Base-by-base conservation (phyloP, 2,797 vertebrate genomes). In the Denticeps clupeoides region DNA sequence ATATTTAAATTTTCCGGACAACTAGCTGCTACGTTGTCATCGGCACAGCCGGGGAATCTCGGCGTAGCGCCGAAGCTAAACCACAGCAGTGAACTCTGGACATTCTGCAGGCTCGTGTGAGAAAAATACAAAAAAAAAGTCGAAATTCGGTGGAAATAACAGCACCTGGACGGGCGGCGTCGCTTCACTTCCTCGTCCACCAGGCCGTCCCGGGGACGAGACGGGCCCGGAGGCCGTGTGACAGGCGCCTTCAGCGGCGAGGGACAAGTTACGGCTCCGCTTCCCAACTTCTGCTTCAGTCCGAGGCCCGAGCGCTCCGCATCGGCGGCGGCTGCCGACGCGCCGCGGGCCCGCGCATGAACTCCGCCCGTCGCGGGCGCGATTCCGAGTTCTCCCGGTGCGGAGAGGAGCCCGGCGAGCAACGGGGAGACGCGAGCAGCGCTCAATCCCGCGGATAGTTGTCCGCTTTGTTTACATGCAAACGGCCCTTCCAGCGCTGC, bases 271-370 rank as follows among this genome's bases (percentile, higher is more conserved):
- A 71, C 61, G 64, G 53, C 56, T 60, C 70, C 67, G 65, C 70
- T 51, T 65, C 64, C 58, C 58, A 82, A 77, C 74, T 81, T 82
- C 72, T 47, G 80, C 69, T 72, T 68, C 62, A 80, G 77, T 73
- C 72, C 72, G 65, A 74, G 73, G 79, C 77, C 77, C 67, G 13
- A 16, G 29, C 3, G n/a, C 26, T 40, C 18, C 25, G 23, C 53
- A 40, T 35, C 46, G 7, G 3, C 9, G 12, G 32, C 3, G 7
- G 40, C 42, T 26, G 7, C 18, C 46, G 7, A 26, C 13, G 4
- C 38, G 38, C 48, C 26, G 12, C 19, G 43, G 40, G 38, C 27
- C 22, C 40, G 8, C 18, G 13, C 21, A 45, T 41, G 45, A 45
- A 49, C 45, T 41, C 13, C 28, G 23, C 18, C 33, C 31, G 29